Base-by-base conservation (phyloP, 2,113 vertebrate genomes). In the Pyxicephalus adspersus region DNA sequence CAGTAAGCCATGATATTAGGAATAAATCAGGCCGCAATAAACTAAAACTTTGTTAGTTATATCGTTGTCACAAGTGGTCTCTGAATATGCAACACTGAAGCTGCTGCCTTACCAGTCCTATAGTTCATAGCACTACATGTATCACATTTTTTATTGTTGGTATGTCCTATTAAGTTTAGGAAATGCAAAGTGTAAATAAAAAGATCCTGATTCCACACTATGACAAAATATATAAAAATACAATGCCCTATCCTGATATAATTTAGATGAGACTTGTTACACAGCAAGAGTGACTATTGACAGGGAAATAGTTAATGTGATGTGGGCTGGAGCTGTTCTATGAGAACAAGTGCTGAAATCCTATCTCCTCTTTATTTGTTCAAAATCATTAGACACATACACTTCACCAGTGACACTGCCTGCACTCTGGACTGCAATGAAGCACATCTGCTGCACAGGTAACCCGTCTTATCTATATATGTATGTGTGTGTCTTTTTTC, bases 281-380 rank as follows among this genome's bases (percentile, higher is more conserved):
- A 18, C 26, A 23, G 28, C 15, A 29, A 38, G 19, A 58, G 45
- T 29, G n/a, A 78, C 29, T 78, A 78, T 58, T 78, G 76, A 68
- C 76, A 67, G 63, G 28, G 38, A 64, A 74, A 72, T 31, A 65
- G 79, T 61, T 81, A 38, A 81, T 26, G 45, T 25, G 50, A 60
- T 22, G 72, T 65, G 74, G 81, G 38, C 45, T 20, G 68, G 22
- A 45, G 29, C 73, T 85, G 77, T 84, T 81, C 86, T 11, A 9
- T 5, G 18, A 3, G 23, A 54, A 9, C 25, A 64, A n/a, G 86
- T 63, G 68, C 85, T 55, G 81, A 79, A 81, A 29, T 11, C 26
- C 34, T 58, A 54, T 50, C 68, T 70, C 20, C 31, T 64, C 67
- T 63, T 72, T 71, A 64, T 73, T 81, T 64, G 70, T 51, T 74